Conservation (phyloP, 2,888 invertebrate species). For the Halictus ligatus region DNA sequence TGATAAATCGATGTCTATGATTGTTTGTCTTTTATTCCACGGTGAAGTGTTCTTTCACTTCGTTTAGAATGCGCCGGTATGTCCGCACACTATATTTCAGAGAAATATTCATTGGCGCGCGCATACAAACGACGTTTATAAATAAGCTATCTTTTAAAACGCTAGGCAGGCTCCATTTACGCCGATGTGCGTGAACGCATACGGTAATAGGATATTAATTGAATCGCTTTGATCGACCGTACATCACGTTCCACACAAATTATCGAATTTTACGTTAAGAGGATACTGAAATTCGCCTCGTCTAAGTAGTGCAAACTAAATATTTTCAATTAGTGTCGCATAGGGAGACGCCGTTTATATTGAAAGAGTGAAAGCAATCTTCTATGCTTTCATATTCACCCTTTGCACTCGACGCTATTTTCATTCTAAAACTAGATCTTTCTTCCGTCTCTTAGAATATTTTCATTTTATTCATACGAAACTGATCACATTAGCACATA, state of each 20-base stretch:
- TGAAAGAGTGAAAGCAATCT: not conserved
- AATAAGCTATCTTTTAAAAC: constrained; percentile 23
- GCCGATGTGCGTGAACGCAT: constrained; percentile 26
- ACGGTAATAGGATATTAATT: constrained; percentile 53
- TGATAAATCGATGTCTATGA: not conserved
- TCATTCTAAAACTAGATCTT: too few species aligned
- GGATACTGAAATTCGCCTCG: not conserved
- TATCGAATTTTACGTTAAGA: constrained; percentile 8
- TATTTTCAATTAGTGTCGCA: not conserved
- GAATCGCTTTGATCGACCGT: constrained; percentile 37
- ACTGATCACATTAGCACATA: too few species aligned
- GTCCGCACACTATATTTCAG: constrained; percentile 18
- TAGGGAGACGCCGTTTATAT: not conserved
- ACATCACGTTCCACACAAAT: constrained; percentile 21
- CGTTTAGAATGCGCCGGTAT: constrained; percentile 20
- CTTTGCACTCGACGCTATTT: too few species aligned
- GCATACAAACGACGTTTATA: constrained; percentile 40
- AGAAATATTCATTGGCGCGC: constrained; percentile 24
- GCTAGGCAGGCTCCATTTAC: constrained; percentile 31
- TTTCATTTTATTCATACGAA: too few species aligned
- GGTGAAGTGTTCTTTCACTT: not conserved
- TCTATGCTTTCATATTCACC: not conserved
- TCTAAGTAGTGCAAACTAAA: not conserved
- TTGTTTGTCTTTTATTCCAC: constrained; percentile 21
- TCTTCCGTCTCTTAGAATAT: too few species aligned